phyloP scores from a whole-genome alignment of 2,888 invertebrate genomes.

The Aspidiotus rigidus region DNA sequence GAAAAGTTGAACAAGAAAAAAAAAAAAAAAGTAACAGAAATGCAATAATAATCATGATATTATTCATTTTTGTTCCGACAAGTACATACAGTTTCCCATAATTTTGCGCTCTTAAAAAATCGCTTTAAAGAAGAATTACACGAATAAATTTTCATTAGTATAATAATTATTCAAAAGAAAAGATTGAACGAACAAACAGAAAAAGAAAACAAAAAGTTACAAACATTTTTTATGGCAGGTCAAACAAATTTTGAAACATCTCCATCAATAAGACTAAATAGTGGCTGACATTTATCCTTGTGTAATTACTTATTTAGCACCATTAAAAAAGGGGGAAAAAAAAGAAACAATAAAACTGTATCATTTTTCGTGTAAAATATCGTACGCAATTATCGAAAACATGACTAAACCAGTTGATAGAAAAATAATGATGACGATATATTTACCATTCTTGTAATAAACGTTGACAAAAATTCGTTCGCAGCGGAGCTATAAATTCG shows the following conservation, averaged over 20 bases:
- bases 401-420: background rate
- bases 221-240: slow-evolving; percentile 3
- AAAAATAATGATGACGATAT: background rate
- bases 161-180: no score
- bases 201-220: background rate
- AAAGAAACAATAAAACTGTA: background rate
- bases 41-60: slow-evolving; percentile 13
- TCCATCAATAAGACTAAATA: no score
- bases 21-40: slow-evolving; percentile 20
- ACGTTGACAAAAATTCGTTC: background rate
- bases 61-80: no score
- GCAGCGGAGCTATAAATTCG: background rate
- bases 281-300: no score
- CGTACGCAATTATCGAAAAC: background rate
- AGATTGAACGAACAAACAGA: no score
- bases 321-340: background rate
- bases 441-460: slow-evolving; percentile 8
- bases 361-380: background rate
- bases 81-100: background rate
- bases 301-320: background rate
- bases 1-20: background rate
- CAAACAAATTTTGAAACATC: background rate
- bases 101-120: background rate
- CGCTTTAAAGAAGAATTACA: background rate
- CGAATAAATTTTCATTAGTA: no score